Evolutionary conservation across 2,888 invertebrate species (phyloP).

Genomic region (Calliopum simillimum): DNA sequence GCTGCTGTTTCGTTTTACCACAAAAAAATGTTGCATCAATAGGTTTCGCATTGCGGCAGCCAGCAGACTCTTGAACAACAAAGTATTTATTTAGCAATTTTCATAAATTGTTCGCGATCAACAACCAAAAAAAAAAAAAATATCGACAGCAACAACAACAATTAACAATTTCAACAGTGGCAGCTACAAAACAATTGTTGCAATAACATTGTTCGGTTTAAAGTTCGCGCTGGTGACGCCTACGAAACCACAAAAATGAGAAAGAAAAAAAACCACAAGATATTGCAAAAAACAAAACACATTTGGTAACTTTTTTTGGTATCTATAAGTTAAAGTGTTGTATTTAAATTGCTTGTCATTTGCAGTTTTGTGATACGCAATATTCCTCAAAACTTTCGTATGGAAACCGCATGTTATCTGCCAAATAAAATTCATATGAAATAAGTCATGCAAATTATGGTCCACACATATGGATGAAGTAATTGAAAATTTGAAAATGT

Average conservation of each 20-base stretch:
- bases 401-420: no score
- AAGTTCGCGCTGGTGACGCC: conserved; percentile 6
- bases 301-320: neutral
- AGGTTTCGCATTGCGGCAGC: neutral
- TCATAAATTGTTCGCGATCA: neutral
- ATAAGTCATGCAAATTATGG: no score
- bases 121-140: neutral
- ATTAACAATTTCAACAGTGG: neutral
- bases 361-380: neutral
- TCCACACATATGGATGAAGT: no score
- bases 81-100: neutral
- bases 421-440: no score
- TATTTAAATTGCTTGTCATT: neutral
- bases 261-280: conserved; percentile 4
- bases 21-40: neutral
- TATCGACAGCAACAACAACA: neutral
- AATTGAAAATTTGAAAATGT: no score
- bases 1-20: neutral
- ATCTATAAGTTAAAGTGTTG: neutral
- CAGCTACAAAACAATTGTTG: neutral
- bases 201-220: neutral
- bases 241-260: conserved; percentile 1
- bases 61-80: no score
- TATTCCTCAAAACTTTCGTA: no score
- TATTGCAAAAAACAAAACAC: neutral